Evolutionary conservation across 2,888 invertebrate genomes (phyloP), one percentile per base, ranked within the genome.

Genomic region (Platycnemis pennipes): DNA sequence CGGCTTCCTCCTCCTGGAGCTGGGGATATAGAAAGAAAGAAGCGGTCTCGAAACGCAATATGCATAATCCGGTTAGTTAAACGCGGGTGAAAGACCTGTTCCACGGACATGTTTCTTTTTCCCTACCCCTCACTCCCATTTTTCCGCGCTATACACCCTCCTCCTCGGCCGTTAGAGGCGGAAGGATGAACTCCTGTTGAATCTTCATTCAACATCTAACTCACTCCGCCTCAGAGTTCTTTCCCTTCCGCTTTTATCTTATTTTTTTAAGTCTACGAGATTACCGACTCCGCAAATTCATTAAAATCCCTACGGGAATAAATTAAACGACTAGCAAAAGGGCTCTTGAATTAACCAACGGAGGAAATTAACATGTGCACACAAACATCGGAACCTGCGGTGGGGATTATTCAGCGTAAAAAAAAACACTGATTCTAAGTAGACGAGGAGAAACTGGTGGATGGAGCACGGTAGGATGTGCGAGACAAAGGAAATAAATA

Each of bases 51-150:
- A 22, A 89, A 89, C 89, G 56, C 88, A 56, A 89, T 56, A 56
- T 89, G 56, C 89, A 89, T 89, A 89, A 89, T 89, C 89, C 56
- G 56, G 89, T 89, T 89, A 56, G 89, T 89, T 89, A 89, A 89
- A 53, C 49, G 63, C 8, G 53, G 31, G 56, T 42, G 42, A 42
- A 37, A 56, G 89, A 42, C 53, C 56, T 22, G 1, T n/a, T 26
- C 5, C 19, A n/a, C 63, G n/a, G 63, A 63, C 63, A 63, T 26
- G 26, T 63, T 63, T 26, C 0, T 63, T n/a, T n/a, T 0, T 7
- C 63, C 63, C 26, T 26, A 8, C 63, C 26, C 1, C 63, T n/a
- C n/a, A 26, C 2, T 63, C 63, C 19, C 63, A 26, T 2, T 63
- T n/a, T 19, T 63, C 4, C 63, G 26, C 63, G 22, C n/a, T 26